Conservation (phyloP, 2,888 invertebrate species). For the Pantelozetes paolii region DNA sequence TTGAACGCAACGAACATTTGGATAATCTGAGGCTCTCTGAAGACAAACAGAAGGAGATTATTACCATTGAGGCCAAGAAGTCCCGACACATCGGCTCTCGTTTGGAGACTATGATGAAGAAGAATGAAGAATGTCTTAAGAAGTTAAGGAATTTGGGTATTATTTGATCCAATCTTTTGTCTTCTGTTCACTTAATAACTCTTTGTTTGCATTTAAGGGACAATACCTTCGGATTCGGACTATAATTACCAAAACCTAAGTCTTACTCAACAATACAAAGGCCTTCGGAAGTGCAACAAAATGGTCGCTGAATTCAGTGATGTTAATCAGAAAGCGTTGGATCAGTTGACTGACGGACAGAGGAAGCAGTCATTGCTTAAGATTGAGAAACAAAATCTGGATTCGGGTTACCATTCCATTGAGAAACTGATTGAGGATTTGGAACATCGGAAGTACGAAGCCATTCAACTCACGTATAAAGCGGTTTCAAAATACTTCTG, state of each 20-base stretch:
- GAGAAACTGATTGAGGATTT: slow-evolving; percentile 87
- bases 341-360: slow-evolving; percentile 97
- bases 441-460: slow-evolving; percentile 93
- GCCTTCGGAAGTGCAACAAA: slow-evolving; percentile 90
- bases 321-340: slow-evolving; percentile 97
- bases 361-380: slow-evolving; percentile 97
- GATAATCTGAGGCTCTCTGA: slow-evolving; percentile 6
- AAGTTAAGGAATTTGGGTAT: slow-evolving; percentile 73
- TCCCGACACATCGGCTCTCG: slow-evolving; percentile 92
- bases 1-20: slow-evolving; percentile 42
- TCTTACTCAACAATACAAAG: slow-evolving; percentile 74
- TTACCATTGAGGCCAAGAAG: slow-evolving; percentile 91
- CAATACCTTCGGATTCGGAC: slow-evolving; percentile 88
- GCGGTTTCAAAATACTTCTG: slow-evolving; percentile 96
- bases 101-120: slow-evolving; percentile 82
- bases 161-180: not conserved
- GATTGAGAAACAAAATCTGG: slow-evolving; percentile 90
- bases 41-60: slow-evolving; percentile 59
- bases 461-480: slow-evolving; percentile 96
- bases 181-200: not conserved
- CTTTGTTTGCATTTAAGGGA: slow-evolving; percentile 66
- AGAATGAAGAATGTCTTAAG: slow-evolving; percentile 87
- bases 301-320: slow-evolving; percentile 97
- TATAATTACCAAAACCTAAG: slow-evolving; percentile 61
- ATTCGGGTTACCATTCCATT: slow-evolving; percentile 71